Evolutionary conservation across 2,888 invertebrate species (phyloP).

Genomic region (Cheilosia soror): DNA sequence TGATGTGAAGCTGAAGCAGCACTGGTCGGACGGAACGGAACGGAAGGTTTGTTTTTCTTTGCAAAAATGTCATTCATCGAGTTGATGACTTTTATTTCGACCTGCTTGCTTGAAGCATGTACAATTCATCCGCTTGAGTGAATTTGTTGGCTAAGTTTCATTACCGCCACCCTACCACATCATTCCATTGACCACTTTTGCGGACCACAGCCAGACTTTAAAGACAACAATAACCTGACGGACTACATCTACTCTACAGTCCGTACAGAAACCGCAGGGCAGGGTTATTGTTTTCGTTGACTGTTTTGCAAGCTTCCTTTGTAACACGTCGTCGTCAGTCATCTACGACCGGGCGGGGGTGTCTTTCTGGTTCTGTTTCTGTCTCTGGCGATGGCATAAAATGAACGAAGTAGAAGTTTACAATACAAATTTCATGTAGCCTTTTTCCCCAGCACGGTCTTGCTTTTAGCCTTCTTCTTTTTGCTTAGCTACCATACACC

Average conservation of each 20-base stretch:
- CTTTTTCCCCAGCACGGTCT: slow-evolving; percentile 11
- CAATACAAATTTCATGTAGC: slow-evolving; percentile 19
- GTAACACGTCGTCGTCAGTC: background rate
- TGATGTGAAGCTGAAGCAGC: background rate
- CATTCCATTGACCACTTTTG: slow-evolving; percentile 33
- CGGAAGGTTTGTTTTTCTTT: slow-evolving; percentile 9
- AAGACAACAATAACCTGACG: slow-evolving; percentile 49
- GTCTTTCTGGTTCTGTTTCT: background rate
- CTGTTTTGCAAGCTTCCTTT: slow-evolving; percentile 10
- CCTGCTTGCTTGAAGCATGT: slow-evolving; percentile 20
- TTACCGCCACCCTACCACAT: slow-evolving; percentile 18
- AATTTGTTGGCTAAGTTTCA: slow-evolving; percentile 2
- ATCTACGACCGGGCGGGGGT: background rate
- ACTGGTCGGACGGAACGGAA: slow-evolving; percentile 4
- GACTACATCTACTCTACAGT: slow-evolving; percentile 26
- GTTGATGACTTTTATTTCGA: slow-evolving; percentile 44
- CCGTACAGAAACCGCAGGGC: slow-evolving; percentile 1
- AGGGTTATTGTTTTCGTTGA: slow-evolving; percentile 12
- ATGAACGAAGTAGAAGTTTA: slow-evolving; percentile 22
- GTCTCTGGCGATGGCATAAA: background rate
- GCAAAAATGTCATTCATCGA: slow-evolving; percentile 31
- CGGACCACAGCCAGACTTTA: background rate
- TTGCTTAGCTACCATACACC: slow-evolving; percentile 1
- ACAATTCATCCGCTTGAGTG: slow-evolving; percentile 31
- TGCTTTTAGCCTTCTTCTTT: background rate